Base-by-base conservation (phyloP, 2,113 vertebrate genomes). In the Carollia perspicillata region DNA sequence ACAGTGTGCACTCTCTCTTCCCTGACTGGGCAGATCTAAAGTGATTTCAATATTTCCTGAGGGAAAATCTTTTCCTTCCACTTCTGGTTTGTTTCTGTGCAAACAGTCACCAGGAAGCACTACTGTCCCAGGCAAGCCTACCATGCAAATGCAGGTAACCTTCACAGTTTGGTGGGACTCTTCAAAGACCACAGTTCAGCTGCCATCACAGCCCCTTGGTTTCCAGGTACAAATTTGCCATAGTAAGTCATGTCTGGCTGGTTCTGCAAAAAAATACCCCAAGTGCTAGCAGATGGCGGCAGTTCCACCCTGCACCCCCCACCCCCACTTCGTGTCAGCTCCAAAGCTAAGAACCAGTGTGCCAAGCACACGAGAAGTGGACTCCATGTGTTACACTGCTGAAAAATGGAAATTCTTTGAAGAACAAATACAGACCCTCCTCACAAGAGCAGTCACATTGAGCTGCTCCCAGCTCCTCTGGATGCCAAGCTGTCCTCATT, bases 161-260 rank as follows among this genome's bases (percentile, higher is more conserved):
- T 77, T 66, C 11, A 10, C 10, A 47, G 35, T 84, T 71, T n/a
- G 68, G 33, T 4, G 13, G 74, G 37, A 23, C 53, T 89, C 10
- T 14, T 8, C 17, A 0, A 0, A 26, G 40, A 20, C 13, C 23
- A 37, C 66, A 30, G 44, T 84, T 42, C 26, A 12, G 60, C 47
- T 47, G 63, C 72, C 35, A 35, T 60, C 79, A 20, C n/a, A 26
- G 53, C 7, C 3, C 5, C 6, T 1, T 51, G 26, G 51, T 33
- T 95, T 16, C 14, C 94, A 66, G 79, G 94, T 71, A 93, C 79
- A 60, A 42, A 94, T 87, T 88, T 84, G 79, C 92, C 51, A 3
- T 8, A 37, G 12, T 49, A 66, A 84, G 75, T 93, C 83, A 83
- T 28, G 79, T 75, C 95, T 95, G 75, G 55, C 10, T 84, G 37